These are phyloP conservation scores for Antitype chi DNA, from an alignment of 2,888 invertebrate species.

Conservation along the genomic window DNA sequence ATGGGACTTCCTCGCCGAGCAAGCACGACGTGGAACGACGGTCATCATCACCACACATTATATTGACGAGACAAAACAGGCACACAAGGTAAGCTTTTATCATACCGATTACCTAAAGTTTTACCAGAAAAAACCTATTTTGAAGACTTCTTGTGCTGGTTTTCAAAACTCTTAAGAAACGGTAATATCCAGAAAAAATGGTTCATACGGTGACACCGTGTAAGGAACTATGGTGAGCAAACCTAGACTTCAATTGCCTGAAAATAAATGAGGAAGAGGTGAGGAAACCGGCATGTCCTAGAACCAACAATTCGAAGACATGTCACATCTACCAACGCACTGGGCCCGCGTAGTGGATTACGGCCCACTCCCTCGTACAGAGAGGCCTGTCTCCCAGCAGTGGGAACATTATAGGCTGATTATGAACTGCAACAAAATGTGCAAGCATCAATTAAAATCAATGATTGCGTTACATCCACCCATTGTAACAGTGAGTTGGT, in stretches of 20 bases:
- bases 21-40: conserved; percentile 93
- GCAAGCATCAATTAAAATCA: conserved; percentile 22
- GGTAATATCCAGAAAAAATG: not conserved
- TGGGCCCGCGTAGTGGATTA: no score
- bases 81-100: conserved; percentile 92
- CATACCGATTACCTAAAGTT: no score
- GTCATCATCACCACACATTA: conserved; percentile 98
- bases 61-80: conserved; percentile 97
- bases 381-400: no score
- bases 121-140: not conserved
- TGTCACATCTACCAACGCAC: no score
- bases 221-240: not conserved
- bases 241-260: no score
- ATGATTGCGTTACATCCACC: conserved; percentile 29
- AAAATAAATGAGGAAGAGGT: no score
- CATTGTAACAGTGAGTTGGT: conserved; percentile 20
- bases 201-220: not conserved
- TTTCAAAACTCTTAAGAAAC: not conserved
- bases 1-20: conserved; percentile 95
- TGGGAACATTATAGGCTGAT: no score
- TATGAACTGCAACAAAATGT: not conserved
- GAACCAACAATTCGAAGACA: no score
- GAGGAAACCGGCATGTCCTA: no score
- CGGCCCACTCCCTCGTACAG: no score
- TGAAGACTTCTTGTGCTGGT: not conserved